Conservation (phyloP, 1,140 invertebrate species). For the Vanessa tameamea region DNA sequence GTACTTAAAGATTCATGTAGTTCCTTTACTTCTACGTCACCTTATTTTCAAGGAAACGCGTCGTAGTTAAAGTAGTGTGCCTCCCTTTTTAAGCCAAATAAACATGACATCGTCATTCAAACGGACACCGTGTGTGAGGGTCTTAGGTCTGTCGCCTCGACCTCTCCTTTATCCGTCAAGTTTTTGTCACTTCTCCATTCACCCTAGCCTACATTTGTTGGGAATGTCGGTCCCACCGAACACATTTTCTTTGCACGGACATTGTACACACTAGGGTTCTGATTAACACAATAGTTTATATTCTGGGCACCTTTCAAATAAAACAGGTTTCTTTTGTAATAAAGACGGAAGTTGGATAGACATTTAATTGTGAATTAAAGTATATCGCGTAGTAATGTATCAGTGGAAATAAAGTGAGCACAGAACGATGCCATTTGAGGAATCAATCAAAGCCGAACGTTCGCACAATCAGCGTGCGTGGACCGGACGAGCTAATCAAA, state of each 20-base stretch:
- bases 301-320: slow-evolving; percentile 31
- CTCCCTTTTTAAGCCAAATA: slow-evolving; percentile 70
- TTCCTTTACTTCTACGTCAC: slow-evolving; percentile 29
- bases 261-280: slow-evolving; percentile 48
- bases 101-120: slow-evolving; percentile 75
- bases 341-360: slow-evolving; percentile 1
- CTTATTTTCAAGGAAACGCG: slow-evolving; percentile 37
- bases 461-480: slow-evolving; percentile 73
- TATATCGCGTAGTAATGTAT: slow-evolving; percentile 41
- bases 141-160: slow-evolving; percentile 58
- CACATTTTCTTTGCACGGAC: slow-evolving; percentile 60
- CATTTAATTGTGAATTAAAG: slow-evolving; percentile 16
- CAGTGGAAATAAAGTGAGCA: slow-evolving; percentile 54
- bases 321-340: slow-evolving; percentile 16
- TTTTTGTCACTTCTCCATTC: slow-evolving; percentile 65
- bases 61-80: slow-evolving; percentile 53
- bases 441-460: slow-evolving; percentile 45
- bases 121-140: slow-evolving; percentile 47
- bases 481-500: slow-evolving; percentile 73
- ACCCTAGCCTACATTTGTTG: slow-evolving; percentile 61
- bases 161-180: slow-evolving; percentile 65
- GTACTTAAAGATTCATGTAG: slow-evolving; percentile 35
- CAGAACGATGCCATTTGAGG: slow-evolving; percentile 19
- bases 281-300: slow-evolving; percentile 49
- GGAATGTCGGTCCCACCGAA: slow-evolving; percentile 51